Base-by-base conservation (phyloP, 2,888 invertebrate genomes). In the Acanthosepion pharaonis region DNA sequence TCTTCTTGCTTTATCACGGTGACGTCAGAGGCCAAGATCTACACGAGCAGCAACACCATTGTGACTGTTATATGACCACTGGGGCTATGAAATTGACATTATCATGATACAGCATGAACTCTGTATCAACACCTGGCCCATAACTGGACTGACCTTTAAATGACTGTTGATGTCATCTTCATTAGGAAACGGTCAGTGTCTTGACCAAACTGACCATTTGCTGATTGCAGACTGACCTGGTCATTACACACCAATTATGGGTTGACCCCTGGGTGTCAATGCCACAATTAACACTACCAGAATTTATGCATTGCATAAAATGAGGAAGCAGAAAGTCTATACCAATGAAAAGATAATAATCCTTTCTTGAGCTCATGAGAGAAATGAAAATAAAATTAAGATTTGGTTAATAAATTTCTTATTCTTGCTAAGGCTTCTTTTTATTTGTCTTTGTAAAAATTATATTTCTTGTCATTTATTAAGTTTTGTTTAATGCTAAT, bases 211-310 rank as follows among this genome's bases (percentile, higher is more conserved):
- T 78, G 78, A 78, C 78, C 78, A 59, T 59, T 18, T 59, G 59
- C 59, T 59, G 59, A 59, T 59, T 59, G 59, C 59, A 59, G 78
- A 18, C 78, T 78, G 78, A 78, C 78, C 78, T 18, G n/a, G 78
- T 78, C 78, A 78, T 78, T 78, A 78, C 78, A 78, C 78, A 78
- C 78, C 78, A 78, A 78, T 78, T 78, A 78, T 78, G 78, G 33
- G n/a, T 3, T 78, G 78, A 78, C 78, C 78, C n/a, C 78, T 78
- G n/a, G 78, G 78, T 78, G 78, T 33, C 78, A 78, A 78, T 78
- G 78, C 78, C 78, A 2, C 78, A 15, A 78, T 78, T 78, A 78
- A 78, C n/a, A 78, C n/a, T n/a, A 78, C n/a, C 11, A 11, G n/a
- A 78, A 78, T 78, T 78, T 78, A 78, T n/a, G 23, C 78, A n/a